phyloP scores from a whole-genome alignment of 1,140 invertebrate species.

The Planococcus citri region DNA sequence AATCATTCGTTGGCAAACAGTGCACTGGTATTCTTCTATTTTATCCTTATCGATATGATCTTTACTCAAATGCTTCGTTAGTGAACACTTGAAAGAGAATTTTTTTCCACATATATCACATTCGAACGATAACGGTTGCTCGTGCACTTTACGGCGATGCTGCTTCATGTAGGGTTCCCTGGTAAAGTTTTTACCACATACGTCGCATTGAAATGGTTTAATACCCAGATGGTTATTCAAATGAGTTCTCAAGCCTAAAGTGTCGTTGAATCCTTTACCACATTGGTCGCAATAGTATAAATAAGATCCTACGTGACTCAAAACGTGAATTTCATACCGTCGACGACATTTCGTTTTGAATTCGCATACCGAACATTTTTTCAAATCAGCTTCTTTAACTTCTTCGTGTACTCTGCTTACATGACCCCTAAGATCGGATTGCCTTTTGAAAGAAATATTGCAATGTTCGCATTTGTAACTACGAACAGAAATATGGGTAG shows the following conservation, averaged over 20 bases:
- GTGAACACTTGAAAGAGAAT: conserved; percentile 51
- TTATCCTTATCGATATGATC: conserved; percentile 65
- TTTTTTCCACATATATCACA: conserved; percentile 71
- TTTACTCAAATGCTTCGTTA: conserved; percentile 56
- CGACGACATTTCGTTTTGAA: background rate
- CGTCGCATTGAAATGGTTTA: conserved; percentile 48
- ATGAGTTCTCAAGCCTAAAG: conserved; percentile 35
- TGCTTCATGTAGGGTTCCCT: conserved; percentile 75
- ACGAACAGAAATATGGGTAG: background rate
- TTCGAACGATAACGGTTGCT: conserved; percentile 63
- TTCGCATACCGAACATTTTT: background rate
- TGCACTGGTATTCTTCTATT: conserved; percentile 54
- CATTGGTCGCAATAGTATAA: conserved; percentile 12
- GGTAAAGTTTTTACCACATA: conserved; percentile 73
- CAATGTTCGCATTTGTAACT: background rate
- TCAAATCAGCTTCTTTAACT: background rate
- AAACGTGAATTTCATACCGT: conserved; percentile 41
- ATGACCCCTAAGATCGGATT: background rate
- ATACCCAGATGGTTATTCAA: conserved; percentile 43
- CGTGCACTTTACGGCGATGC: conserved; percentile 79
- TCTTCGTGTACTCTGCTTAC: background rate
- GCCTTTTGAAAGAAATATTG: background rate
- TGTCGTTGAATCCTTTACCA: conserved; percentile 29
- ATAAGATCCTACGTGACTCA: conserved; percentile 40
- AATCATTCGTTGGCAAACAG: conserved; percentile 74